phyloP scores from a whole-genome alignment of 1,140 invertebrate species.

The Caerostris extrusa region DNA sequence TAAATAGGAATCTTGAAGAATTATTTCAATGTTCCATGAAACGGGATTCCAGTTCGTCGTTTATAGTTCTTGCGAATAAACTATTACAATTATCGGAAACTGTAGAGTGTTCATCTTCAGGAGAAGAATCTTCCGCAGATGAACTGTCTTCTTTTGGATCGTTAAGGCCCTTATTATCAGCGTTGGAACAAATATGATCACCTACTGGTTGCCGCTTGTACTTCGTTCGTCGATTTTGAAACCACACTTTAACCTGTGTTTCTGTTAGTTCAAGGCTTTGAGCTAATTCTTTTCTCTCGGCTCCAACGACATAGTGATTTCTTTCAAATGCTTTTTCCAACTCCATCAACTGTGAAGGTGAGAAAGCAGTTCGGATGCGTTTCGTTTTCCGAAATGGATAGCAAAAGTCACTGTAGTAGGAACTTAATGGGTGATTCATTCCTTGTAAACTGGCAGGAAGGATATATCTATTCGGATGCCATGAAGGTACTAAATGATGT shows the following conservation, averaged over 20 bases:
- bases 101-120: neutral
- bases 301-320: slow-evolving; percentile 99
- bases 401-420: slow-evolving; percentile 83
- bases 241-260: slow-evolving; percentile 94
- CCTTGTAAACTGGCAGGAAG: no score
- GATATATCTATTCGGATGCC: no score
- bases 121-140: neutral
- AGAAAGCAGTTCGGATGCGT: slow-evolving; percentile 98
- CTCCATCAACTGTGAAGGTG: slow-evolving; percentile 96
- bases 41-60: no score
- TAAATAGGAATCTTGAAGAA: no score
- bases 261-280: slow-evolving; percentile 95
- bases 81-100: neutral
- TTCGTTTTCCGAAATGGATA: slow-evolving; percentile 99
- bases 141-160: neutral
- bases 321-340: slow-evolving; percentile 99
- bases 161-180: neutral
- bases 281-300: slow-evolving; percentile 97
- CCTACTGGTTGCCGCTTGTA: slow-evolving; percentile 98
- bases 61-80: neutral
- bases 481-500: no score
- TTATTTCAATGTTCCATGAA: no score
- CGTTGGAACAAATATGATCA: slow-evolving; percentile 83
- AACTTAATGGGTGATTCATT: slow-evolving; percentile 84
- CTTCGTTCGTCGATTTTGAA: slow-evolving; percentile 98